phyloP scores from a whole-genome alignment of 2,888 invertebrate genomes.

The Andrena trimmerana region DNA sequence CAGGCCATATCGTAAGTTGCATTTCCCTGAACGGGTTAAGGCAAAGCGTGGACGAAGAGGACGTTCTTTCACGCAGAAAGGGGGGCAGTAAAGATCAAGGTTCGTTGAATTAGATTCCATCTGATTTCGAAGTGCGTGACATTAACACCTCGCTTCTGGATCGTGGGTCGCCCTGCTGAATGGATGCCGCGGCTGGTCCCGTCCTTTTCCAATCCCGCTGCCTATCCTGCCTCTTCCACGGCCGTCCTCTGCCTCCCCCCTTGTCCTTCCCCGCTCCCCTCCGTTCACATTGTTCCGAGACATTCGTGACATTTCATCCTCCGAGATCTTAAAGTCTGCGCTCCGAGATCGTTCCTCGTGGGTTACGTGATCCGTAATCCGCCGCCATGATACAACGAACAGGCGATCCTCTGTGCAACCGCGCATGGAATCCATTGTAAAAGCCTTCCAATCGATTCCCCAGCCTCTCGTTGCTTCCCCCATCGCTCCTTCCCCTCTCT shows the following conservation, averaged over 20 bases:
- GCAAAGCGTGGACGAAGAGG: constrained; percentile 6
- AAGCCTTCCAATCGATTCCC: background rate
- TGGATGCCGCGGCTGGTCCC: constrained; percentile 56
- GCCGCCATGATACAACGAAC: constrained; percentile 20
- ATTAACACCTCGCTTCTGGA: constrained; percentile 72
- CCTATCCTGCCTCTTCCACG: constrained; percentile 33
- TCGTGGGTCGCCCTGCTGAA: constrained; percentile 48
- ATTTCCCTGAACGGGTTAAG: constrained; percentile 24
- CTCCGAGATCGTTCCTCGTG: constrained; percentile 73
- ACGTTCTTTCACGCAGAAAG: constrained; percentile 52
- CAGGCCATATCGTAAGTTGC: background rate
- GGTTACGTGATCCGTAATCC: constrained; percentile 73
- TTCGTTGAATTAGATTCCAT: constrained; percentile 71
- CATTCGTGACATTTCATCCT: constrained; percentile 79
- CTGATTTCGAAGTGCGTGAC: constrained; percentile 73
- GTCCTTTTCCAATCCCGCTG: constrained; percentile 18
- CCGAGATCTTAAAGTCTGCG: constrained; percentile 75
- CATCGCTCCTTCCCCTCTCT: no score
- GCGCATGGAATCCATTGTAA: background rate
- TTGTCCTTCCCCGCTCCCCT: constrained; percentile 58
- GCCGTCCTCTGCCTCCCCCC: constrained; percentile 51
- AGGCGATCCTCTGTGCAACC: constrained; percentile 11
- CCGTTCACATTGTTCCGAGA: constrained; percentile 65
- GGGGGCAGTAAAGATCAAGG: constrained; percentile 71
- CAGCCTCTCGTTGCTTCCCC: background rate